Percentiles rank a stretch among this genome's conserved stretches.
phyloP scores from a whole-genome alignment of 2,113 vertebrate species.

The Rhinoderma darwinii region DNA sequence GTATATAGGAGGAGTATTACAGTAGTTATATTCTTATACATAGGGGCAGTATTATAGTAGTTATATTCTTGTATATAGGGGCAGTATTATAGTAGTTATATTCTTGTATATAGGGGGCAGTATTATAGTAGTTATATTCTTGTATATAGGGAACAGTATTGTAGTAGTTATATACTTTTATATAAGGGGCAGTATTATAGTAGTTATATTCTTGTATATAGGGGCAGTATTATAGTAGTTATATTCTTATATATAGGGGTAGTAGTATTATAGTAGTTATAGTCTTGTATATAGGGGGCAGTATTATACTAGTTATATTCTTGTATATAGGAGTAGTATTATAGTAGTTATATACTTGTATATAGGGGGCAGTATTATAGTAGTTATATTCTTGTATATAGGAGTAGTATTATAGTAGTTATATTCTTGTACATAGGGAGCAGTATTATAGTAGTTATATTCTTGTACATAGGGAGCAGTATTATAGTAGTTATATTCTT shows the following conservation, averaged over 20 bases:
- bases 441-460: no score
- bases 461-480: no score
- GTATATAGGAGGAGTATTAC: no score
- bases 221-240: conserved; percentile 10
- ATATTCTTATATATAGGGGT: no score
- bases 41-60: neutral
- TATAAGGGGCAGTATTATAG: neutral
- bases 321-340: neutral
- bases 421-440: no score
- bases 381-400: conserved; percentile 8
- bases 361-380: neutral
- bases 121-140: no score
- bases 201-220: conserved; percentile 1
- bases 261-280: neutral
- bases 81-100: no score
- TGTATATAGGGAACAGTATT: no score
- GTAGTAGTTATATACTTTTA: neutral
- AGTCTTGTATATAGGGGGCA: neutral
- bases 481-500: no score
- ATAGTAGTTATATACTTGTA: conserved; percentile 8
- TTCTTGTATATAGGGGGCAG: no score
- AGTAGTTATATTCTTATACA: no score
- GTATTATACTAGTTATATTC: neutral
- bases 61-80: neutral
- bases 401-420: neutral